Evolutionary conservation across 1,140 invertebrate species (phyloP).

Genomic region (Procambarus clarkii): DNA sequence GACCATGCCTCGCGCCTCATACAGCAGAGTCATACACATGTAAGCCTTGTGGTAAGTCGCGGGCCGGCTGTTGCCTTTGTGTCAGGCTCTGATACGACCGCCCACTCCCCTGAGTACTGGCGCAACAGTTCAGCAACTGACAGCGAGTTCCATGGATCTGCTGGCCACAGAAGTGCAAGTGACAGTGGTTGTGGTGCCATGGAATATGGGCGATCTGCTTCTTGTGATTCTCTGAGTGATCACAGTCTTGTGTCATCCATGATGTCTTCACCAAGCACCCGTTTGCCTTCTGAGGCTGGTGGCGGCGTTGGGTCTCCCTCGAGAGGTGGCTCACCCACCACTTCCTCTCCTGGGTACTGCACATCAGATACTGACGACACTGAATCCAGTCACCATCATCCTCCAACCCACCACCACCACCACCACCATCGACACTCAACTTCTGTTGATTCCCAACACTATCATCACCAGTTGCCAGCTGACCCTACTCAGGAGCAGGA

Average conservation of each 20-base stretch:
- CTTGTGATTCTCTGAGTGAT: slow-evolving; percentile 70
- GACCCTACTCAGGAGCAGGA: neutral
- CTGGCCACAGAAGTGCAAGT: slow-evolving; percentile 42
- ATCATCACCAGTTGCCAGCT: neutral
- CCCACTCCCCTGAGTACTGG: slow-evolving; percentile 47
- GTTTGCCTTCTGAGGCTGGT: slow-evolving; percentile 54
- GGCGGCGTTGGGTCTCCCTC: slow-evolving; percentile 46
- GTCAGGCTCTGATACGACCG: neutral
- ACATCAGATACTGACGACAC: slow-evolving; percentile 57
- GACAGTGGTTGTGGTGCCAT: slow-evolving; percentile 44
- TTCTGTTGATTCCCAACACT: neutral
- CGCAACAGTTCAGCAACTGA: slow-evolving; percentile 26
- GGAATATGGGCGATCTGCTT: slow-evolving; percentile 58
- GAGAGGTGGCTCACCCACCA: slow-evolving; percentile 38
- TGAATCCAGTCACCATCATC: slow-evolving; percentile 24
- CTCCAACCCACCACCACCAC: slow-evolving; percentile 49
- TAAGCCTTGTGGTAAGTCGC: slow-evolving; percentile 54
- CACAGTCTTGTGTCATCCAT: slow-evolving; percentile 69
- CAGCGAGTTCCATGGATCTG: slow-evolving; percentile 31
- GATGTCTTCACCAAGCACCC: slow-evolving; percentile 59
- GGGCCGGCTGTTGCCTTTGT: slow-evolving; percentile 40
- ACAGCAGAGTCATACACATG: slow-evolving; percentile 74
- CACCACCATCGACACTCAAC: slow-evolving; percentile 68
- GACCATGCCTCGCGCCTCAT: slow-evolving; percentile 78
- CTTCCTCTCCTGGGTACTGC: slow-evolving; percentile 54